phyloP scores from a whole-genome alignment of 2,113 vertebrate species.

The Burhinus oedicnemus region DNA sequence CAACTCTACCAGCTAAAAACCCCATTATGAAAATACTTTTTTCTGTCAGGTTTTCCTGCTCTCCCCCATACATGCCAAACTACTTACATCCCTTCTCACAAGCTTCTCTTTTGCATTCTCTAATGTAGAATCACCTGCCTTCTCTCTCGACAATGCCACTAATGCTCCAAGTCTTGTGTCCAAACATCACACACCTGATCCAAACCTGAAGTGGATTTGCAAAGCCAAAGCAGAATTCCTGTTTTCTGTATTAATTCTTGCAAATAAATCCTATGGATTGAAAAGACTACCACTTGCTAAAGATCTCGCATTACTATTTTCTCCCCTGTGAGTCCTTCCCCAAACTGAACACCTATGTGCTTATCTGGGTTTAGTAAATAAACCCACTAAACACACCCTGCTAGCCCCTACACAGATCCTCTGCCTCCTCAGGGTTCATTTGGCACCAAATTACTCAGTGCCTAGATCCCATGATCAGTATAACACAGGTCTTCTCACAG shows the following conservation, averaged over 20 bases:
- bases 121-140: background rate
- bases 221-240: background rate
- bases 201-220: background rate
- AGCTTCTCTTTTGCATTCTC: background rate
- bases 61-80: background rate
- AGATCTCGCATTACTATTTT: background rate
- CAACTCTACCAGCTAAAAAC: background rate
- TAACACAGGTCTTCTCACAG: background rate
- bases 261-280: background rate
- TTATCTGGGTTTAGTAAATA: background rate
- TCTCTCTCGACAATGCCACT: background rate
- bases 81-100: background rate
- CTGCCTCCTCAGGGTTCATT: background rate
- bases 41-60: background rate
- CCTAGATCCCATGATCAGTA: fast-evolving
- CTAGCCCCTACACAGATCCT: background rate
- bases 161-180: background rate
- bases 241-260: background rate
- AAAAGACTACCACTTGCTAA: background rate
- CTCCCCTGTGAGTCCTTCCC: background rate
- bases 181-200: background rate
- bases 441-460: background rate
- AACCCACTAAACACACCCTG: background rate
- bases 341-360: background rate
- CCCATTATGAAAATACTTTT: background rate